Conservation (phyloP, 1,140 invertebrate genomes). For the Hydropsyche tenuis region DNA sequence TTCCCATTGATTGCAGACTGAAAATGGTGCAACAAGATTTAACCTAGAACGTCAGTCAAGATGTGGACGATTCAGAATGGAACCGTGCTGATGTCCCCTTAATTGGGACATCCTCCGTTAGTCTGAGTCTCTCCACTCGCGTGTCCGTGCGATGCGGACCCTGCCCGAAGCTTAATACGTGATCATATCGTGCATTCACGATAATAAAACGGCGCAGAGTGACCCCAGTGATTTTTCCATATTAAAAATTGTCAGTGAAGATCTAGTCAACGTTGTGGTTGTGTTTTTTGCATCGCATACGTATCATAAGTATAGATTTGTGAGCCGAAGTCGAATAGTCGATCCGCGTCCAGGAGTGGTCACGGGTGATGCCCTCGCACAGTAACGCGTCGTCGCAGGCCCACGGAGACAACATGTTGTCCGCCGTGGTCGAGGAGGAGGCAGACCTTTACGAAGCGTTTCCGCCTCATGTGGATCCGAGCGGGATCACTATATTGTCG, state of each 20-base stretch:
- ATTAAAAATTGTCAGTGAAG: conserved; percentile 27
- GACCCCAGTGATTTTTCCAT: neutral
- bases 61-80: conserved; percentile 37
- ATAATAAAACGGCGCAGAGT: too few relatives aligned
- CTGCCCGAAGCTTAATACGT: too few relatives aligned
- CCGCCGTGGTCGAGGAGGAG: conserved; percentile 72
- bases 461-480: conserved; percentile 75
- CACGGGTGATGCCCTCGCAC: conserved; percentile 58
- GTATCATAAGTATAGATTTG: neutral
- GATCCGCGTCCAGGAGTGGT: neutral
- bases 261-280: conserved; percentile 38
- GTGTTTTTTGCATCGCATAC: conserved; percentile 13
- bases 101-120: conserved; percentile 30
- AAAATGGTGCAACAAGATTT: conserved; percentile 65
- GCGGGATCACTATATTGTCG: conserved; percentile 69
- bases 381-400: conserved; percentile 9
- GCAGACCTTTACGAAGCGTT: conserved; percentile 75
- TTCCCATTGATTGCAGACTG: conserved; percentile 41
- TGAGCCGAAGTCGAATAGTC: neutral
- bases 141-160: too few relatives aligned
- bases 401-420: conserved; percentile 57
- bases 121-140: conserved; percentile 23
- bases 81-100: conserved; percentile 41
- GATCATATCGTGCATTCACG: too few relatives aligned
- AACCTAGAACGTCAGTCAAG: conserved; percentile 55